Evolutionary conservation across 2,797 vertebrate genomes (phyloP).

Genomic region (Cyprinodon diabolis): DNA sequence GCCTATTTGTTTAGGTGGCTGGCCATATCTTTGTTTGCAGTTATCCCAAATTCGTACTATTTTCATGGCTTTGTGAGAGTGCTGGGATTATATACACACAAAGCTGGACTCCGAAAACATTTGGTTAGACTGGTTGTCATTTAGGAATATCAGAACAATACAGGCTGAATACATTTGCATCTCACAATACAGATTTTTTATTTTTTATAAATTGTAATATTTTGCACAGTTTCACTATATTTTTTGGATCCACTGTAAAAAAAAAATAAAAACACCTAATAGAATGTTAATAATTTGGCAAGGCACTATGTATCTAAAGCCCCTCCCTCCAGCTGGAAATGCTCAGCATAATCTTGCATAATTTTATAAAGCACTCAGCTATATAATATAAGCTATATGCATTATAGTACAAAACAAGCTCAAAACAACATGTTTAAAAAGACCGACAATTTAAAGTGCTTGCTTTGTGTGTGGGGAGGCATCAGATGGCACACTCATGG

Average conservation of each 20-base stretch:
- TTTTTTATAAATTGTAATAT: background rate
- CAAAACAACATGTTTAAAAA: background rate
- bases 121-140: background rate
- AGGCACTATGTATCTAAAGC: slow-evolving; percentile 3
- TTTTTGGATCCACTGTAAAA: background rate
- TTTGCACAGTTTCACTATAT: background rate
- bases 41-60: background rate
- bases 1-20: background rate
- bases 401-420: background rate
- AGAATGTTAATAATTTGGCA: background rate
- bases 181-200: background rate
- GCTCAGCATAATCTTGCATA: slow-evolving; percentile 18
- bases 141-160: background rate
- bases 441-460: slow-evolving; percentile 1
- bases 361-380: slow-evolving; percentile 13
- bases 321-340: slow-evolving; percentile 6
- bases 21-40: background rate
- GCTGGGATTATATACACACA: background rate
- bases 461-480: slow-evolving; percentile 13
- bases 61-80: background rate
- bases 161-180: background rate
- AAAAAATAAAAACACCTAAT: background rate
- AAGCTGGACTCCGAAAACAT: background rate
- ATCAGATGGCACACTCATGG: slow-evolving; percentile 10
- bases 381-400: background rate